A percentile compares a stretch with the other conserved stretches of the same genome.
These are phyloP conservation scores for Drosophila diplacantha DNA, from an alignment of 2,888 invertebrate genomes.

Conservation along the genomic window DNA sequence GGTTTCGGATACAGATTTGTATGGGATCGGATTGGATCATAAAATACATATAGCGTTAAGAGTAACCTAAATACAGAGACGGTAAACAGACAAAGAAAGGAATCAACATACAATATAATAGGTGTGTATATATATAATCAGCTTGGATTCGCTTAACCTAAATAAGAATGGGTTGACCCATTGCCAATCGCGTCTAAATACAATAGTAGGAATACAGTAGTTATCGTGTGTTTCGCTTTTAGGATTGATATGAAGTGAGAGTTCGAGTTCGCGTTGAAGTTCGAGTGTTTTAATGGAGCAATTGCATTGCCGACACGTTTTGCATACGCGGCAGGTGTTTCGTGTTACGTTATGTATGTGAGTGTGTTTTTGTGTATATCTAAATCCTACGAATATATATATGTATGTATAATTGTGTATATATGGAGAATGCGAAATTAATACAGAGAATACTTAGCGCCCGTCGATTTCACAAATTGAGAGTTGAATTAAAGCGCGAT, in stretches of 20 bases:
- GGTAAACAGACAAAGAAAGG: slow-evolving; percentile 31
- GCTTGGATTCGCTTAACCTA: slow-evolving; percentile 29
- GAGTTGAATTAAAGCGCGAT: slow-evolving; percentile 48
- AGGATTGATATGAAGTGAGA: slow-evolving; percentile 61
- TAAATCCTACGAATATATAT: slow-evolving; percentile 22
- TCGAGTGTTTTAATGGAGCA: slow-evolving; percentile 21
- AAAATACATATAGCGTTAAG: neutral
- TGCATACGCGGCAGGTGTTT: slow-evolving; percentile 19
- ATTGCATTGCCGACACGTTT: slow-evolving; percentile 36
- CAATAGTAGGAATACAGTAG: slow-evolving; percentile 68
- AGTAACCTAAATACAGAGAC: slow-evolving; percentile 29
- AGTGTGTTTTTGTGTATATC: slow-evolving; percentile 11
- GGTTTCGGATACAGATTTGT: neutral
- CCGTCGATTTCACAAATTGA: slow-evolving; percentile 51
- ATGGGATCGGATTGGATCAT: neutral
- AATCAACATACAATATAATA: slow-evolving; percentile 31
- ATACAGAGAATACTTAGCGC: slow-evolving; percentile 56
- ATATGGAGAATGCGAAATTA: slow-evolving; percentile 53
- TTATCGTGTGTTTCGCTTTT: slow-evolving; percentile 45
- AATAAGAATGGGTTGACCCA: slow-evolving; percentile 31
- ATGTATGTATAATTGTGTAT: slow-evolving; percentile 13
- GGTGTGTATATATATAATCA: slow-evolving; percentile 12
- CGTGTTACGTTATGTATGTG: slow-evolving; percentile 6
- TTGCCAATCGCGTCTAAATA: slow-evolving; percentile 56
- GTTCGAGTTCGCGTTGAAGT: slow-evolving; percentile 1